Evolutionary conservation across 1,140 invertebrate genomes (phyloP).

Genomic region (Acyrthosiphon pisum): DNA sequence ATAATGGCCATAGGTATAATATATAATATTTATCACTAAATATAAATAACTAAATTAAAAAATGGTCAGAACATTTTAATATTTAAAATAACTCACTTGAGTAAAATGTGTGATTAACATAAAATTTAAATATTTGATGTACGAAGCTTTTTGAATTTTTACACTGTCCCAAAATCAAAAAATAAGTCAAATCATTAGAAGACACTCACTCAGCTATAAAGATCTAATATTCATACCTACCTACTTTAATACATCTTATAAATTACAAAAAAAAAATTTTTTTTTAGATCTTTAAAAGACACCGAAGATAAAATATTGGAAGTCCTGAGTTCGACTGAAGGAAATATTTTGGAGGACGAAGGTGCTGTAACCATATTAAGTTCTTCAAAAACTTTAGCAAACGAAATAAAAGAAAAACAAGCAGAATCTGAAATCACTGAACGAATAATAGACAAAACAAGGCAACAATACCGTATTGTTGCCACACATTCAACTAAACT

Average conservation of each 20-base stretch:
- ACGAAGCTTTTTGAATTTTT: background rate
- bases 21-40: background rate
- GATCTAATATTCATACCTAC: too few relatives aligned
- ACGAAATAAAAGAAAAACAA: conserved; percentile 88
- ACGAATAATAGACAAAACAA: conserved; percentile 80
- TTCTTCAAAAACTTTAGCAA: conserved; percentile 86
- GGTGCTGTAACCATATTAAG: conserved; percentile 93
- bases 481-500: conserved; percentile 86
- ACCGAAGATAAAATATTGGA: conserved; percentile 94
- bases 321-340: conserved; percentile 86
- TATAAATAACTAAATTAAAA: too few relatives aligned
- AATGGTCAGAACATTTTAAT: too few relatives aligned
- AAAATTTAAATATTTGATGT: background rate
- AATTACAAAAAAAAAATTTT: background rate
- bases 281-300: conserved; percentile 83
- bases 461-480: conserved; percentile 84
- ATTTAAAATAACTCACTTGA: background rate
- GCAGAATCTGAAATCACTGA: conserved; percentile 76
- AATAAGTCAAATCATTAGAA: background rate
- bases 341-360: conserved; percentile 96
- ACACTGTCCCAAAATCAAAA: background rate
- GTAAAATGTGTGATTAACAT: background rate
- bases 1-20: background rate
- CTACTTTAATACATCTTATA: background rate
- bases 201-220: background rate